These are phyloP conservation scores for Monomorium pharaonis DNA, from an alignment of 1,140 invertebrate species.

Conservation along the genomic window DNA sequence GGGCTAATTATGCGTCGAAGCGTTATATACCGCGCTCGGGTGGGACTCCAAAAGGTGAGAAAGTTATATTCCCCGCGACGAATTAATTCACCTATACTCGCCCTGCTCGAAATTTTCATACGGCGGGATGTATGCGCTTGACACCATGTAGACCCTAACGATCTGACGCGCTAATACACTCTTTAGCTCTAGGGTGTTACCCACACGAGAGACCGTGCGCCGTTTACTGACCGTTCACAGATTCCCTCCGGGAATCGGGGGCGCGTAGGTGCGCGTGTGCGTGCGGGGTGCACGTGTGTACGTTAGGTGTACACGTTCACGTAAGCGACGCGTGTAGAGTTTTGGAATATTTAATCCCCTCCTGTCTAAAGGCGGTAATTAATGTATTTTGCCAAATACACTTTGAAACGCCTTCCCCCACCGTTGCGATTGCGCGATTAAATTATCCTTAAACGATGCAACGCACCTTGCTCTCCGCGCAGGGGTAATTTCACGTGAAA, in stretches of 20 bases:
- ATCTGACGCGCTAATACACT: constrained; percentile 69
- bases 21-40: background rate
- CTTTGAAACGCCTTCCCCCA: constrained; percentile 1
- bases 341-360: constrained; percentile 45
- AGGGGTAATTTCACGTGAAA: background rate
- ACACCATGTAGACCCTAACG: constrained; percentile 69
- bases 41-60: constrained; percentile 55
- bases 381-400: constrained; percentile 40
- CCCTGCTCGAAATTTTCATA: constrained; percentile 66
- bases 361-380: constrained; percentile 26
- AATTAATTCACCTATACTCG: constrained; percentile 68
- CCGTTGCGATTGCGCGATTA: background rate
- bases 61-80: constrained; percentile 63
- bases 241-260: constrained; percentile 19
- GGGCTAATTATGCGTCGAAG: constrained; percentile 49
- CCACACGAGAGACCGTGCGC: constrained; percentile 9
- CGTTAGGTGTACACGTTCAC: background rate
- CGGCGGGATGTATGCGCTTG: constrained; percentile 61
- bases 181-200: constrained; percentile 63
- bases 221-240: constrained; percentile 38
- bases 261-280: no score
- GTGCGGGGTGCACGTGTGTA: no score
- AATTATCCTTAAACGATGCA: constrained; percentile 16
- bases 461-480: background rate
- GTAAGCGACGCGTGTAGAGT: constrained; percentile 19